Conservation (phyloP, 1,140 invertebrate genomes). For the Scylla paramamosain region DNA sequence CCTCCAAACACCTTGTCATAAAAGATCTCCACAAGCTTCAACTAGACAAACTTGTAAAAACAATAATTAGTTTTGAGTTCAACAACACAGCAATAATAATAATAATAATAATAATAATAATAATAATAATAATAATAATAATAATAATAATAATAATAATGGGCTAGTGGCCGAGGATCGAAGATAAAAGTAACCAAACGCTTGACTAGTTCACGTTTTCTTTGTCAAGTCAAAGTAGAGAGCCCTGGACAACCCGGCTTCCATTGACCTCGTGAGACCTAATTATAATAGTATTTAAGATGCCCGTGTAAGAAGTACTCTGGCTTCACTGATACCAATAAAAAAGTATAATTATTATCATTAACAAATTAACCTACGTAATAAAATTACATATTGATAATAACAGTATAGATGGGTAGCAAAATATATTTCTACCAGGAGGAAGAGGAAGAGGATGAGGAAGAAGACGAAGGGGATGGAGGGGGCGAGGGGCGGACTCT, state of each 20-base stretch:
- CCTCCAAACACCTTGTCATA: not conserved
- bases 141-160: slow-evolving; percentile 26
- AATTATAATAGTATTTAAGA: slow-evolving; percentile 69
- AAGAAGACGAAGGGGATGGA: not conserved
- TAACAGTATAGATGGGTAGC: slow-evolving; percentile 58
- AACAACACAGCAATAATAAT: not conserved
- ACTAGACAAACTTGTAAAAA: slow-evolving; percentile 19
- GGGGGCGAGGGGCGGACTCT: slow-evolving; percentile 54
- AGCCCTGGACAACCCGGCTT: slow-evolving; percentile 68
- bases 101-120: not conserved
- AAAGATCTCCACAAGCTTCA: not conserved
- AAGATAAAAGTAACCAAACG: slow-evolving; percentile 59
- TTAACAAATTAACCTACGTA: slow-evolving; percentile 72
- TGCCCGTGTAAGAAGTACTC: slow-evolving; percentile 65
- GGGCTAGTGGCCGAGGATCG: slow-evolving; percentile 37
- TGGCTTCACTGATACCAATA: slow-evolving; percentile 62
- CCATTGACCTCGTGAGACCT: slow-evolving; percentile 59
- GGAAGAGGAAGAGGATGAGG: slow-evolving; percentile 45
- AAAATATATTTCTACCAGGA: slow-evolving; percentile 70
- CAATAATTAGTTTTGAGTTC: not conserved
- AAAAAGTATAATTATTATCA: slow-evolving; percentile 63
- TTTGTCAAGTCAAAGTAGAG: slow-evolving; percentile 69
- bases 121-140: not conserved
- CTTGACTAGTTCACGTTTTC: slow-evolving; percentile 70
- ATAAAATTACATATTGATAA: slow-evolving; percentile 68